Evolutionary conservation across 2,888 invertebrate genomes (phyloP), one percentile per base, ranked within the genome.

Genomic region (Augochlorella aurata): DNA sequence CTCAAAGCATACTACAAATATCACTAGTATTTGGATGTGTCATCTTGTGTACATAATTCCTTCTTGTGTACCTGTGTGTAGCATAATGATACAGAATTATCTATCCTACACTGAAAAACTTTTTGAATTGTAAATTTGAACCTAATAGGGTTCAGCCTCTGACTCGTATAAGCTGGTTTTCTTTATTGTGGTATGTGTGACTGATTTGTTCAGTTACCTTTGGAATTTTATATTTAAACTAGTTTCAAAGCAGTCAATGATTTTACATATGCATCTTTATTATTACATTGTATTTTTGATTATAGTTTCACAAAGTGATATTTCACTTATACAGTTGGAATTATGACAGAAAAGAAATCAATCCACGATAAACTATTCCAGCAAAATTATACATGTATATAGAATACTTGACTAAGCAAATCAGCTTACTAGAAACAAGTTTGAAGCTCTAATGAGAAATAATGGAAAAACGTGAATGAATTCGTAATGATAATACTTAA

Each of bases 1-100:
- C 72, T 77, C 52, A 81, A 80, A 80, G 71, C 79, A 75, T 83
- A 84, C 77, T 85, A 72, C 67, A 77, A 83, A 86, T 86, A 88
- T 88, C 83, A 67, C 84, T 89, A 89, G 87, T 89, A 89, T 89
- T 90, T 83, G 85, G 79, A 90, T 88, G 84, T 86, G 82, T 91
- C 86, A 85, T 87, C 85, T 86, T 85, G 78, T 91, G 90, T 90
- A 91, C 82, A 89, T 89, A 91, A 85, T 89, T 85, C 88, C 82
- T 89, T 87, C 83, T 84, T 74, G 78, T 84, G 84, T 88, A 89
- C 84, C 86, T 90, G 82, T 81, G 79, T 82, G 84, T 86, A 85
- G 77, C 45, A 68, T 77, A 88, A 79, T n/a, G 12, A 74, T 65
- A 66, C 38, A 24, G 45, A 81, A 81, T 74, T 74, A 69, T 79